Evolutionary conservation across 2,113 vertebrate species (phyloP).

Genomic region (Rhinolophus sinicus): DNA sequence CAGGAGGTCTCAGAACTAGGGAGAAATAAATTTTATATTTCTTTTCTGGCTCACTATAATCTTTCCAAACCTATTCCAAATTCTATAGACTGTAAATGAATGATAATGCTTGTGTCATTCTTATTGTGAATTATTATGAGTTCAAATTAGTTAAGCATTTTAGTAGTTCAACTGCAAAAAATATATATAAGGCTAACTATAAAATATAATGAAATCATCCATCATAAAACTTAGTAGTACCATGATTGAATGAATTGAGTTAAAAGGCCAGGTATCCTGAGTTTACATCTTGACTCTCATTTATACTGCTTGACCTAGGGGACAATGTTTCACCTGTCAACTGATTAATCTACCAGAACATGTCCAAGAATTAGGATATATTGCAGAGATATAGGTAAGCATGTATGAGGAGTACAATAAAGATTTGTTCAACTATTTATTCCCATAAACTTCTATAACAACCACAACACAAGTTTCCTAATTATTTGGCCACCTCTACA

Average conservation of each 20-base stretch:
- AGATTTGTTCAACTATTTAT: not conserved
- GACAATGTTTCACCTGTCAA: constrained; percentile 48
- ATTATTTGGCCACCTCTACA: not conserved
- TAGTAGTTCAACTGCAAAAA: constrained; percentile 6
- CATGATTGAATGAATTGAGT: constrained; percentile 19
- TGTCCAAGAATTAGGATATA: constrained; percentile 28
- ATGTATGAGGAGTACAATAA: not conserved
- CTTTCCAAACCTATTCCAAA: not conserved
- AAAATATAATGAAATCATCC: constrained; percentile 52
- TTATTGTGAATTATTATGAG: not conserved
- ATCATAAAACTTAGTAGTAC: constrained; percentile 35
- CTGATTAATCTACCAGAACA: constrained; percentile 59
- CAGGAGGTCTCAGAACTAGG: not conserved
- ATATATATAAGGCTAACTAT: not conserved
- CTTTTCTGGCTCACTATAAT: constrained; percentile 9
- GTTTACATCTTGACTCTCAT: constrained; percentile 11
- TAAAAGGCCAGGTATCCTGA: constrained; percentile 6
- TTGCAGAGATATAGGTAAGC: not conserved
- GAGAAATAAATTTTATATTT: constrained; percentile 33
- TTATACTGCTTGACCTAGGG: constrained; percentile 11
- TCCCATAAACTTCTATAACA: not conserved
- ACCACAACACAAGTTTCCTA: not conserved
- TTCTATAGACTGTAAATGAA: not conserved
- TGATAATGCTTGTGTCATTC: not conserved
- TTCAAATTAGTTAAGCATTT: constrained; percentile 60